Base-by-base conservation (phyloP, 2,888 invertebrate species). In the Ophion costatus region DNA sequence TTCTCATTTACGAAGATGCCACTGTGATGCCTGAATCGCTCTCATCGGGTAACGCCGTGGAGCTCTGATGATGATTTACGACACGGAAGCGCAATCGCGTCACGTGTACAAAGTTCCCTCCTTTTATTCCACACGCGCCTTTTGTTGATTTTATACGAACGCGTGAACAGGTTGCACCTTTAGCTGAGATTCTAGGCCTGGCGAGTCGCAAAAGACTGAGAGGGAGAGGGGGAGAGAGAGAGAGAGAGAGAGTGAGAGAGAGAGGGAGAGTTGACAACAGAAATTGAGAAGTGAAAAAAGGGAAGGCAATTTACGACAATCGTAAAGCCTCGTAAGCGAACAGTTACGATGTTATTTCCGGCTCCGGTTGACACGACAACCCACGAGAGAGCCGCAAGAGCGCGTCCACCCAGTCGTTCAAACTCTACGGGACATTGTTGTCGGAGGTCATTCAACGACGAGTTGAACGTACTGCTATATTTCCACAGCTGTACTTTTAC, bases 391-490 rank as follows among this genome's bases (percentile, higher is more conserved):
- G 75, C 69, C 64, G 74, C 78, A 24, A 76, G 66, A 73, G 71
- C 73, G 77, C 73, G 74, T 80, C 75, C 69, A 70, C 80, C 83
- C 74, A 42, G 74, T 83, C 63, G 75, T 81, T 84, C 81, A 81
- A 85, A 86, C 86, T 86, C 90, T 88, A 88, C 83, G 85, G 90
- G 86, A 86, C 88, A 89, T 90, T 90, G 89, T 91, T 90, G 90
- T 89, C 90, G 88, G 90, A 91, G 91, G 91, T 91, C 91, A 88
- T 90, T 89, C 90, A 90, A 89, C 89, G 91, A 80, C 70, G 79
- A 80, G 90, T 91, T 91, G 90, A 91, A 91, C 87, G 91, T 82
- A 86, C 85, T 87, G 78, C 83, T 78, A 79, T 66, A 64, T 38
- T 69, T 82, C 77, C 63, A 78, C 66, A 42, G 38, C 10, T 42